Percentiles rank a stretch among this genome's conserved stretches.
phyloP scores from a whole-genome alignment of 92 coral and sea anemone genomes.

The Zoanthus sansibaricus region DNA sequence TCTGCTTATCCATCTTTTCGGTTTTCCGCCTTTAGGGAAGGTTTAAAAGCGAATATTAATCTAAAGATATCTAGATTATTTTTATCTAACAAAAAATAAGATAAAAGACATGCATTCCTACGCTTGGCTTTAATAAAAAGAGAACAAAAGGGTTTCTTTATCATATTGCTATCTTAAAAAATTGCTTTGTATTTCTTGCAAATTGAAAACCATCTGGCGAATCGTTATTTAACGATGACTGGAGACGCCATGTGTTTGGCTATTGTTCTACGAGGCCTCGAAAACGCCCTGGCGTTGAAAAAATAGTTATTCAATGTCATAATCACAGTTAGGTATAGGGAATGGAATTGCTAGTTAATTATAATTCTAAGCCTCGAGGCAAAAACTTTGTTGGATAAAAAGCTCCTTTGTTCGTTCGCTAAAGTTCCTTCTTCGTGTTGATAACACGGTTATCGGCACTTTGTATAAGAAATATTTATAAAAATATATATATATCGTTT shows the following conservation, averaged over 20 bases:
- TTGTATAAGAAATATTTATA: not conserved
- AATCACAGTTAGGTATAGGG: not conserved
- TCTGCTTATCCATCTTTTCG: no score
- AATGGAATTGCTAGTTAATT: constrained; percentile 5
- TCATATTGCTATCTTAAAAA: not conserved
- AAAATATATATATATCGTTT: not conserved
- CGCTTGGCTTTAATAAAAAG: constrained; percentile 5
- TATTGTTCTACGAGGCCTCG: constrained; percentile 22
- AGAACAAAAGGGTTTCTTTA: constrained; percentile 1
- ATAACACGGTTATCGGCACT: not conserved
- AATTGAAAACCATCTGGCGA: constrained; percentile 34
- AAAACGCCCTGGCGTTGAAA: constrained; percentile 18
- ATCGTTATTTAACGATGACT: not conserved
- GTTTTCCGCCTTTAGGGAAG: no score
- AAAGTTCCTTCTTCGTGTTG: not conserved
- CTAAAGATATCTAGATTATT: not conserved
- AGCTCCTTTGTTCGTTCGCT: not conserved
- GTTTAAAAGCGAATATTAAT: no score
- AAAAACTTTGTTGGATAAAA: constrained; percentile 5
- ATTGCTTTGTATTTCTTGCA: constrained; percentile 31
- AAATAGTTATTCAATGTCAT: not conserved
- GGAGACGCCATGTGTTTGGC: constrained; percentile 38
- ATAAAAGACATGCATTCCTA: constrained; percentile 4
- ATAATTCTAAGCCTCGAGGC: not conserved
- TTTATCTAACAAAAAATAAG: not conserved